A percentile compares a stretch with the other conserved stretches of the same genome.
Evolutionary conservation across 1,140 invertebrate species (phyloP).

Genomic region (Drosophila busckii): DNA sequence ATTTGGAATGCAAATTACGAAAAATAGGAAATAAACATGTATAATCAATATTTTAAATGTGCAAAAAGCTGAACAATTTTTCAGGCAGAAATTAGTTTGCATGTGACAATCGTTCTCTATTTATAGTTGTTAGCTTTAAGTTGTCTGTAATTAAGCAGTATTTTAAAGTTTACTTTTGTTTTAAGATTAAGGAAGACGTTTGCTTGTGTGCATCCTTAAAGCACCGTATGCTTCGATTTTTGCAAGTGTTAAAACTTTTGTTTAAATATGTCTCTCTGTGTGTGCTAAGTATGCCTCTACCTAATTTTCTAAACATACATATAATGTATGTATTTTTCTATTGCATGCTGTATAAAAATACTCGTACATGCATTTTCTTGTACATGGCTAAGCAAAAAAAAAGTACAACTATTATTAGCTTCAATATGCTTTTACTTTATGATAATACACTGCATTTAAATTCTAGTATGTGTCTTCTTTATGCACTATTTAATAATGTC

Average conservation of each 20-base stretch:
- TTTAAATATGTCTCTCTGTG: background rate
- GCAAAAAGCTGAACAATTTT: too few species aligned
- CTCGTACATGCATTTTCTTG: conserved; percentile 8
- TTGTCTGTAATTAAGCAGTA: too few species aligned
- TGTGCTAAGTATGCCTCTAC: conserved; percentile 19
- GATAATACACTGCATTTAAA: background rate
- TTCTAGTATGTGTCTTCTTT: background rate
- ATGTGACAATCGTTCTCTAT: conserved; percentile 5
- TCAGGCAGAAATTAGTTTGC: too few species aligned
- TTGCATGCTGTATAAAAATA: conserved; percentile 28
- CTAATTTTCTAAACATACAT: conserved; percentile 33
- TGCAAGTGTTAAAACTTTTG: conserved; percentile 14
- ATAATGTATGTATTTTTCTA: conserved; percentile 4
- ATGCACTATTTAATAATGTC: too few species aligned
- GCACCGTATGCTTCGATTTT: conserved; percentile 9
- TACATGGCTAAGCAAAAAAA: conserved; percentile 28
- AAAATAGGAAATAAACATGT: too few species aligned
- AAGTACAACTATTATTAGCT: conserved; percentile 14
- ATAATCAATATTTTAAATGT: too few species aligned
- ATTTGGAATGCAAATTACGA: too few species aligned
- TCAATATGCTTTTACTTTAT: background rate
- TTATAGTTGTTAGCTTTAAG: background rate
- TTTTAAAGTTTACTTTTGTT: conserved; percentile 1
- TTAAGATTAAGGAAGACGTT: conserved; percentile 61
- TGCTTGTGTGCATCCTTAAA: conserved; percentile 44